A percentile compares a stretch with the other conserved stretches of the same genome.
Conservation (phyloP, 2,888 invertebrate species). For the Eupithecia exiguata region DNA sequence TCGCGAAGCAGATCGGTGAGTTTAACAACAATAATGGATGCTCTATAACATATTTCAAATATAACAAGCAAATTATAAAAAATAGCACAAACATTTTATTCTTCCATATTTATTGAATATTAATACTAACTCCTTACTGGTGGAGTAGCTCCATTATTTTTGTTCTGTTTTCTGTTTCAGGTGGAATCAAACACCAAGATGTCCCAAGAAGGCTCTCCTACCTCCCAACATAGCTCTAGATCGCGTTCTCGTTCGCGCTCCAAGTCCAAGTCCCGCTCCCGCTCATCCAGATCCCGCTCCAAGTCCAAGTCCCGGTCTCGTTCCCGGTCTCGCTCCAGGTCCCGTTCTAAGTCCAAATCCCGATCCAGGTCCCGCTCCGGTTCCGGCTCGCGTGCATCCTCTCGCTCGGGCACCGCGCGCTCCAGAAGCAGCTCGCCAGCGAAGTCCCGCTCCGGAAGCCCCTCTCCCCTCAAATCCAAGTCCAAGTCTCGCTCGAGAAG, state of each 20-base stretch:
- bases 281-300: slow-evolving; percentile 42
- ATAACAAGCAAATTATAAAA: too few species aligned
- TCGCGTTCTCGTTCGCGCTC: slow-evolving; percentile 44
- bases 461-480: neutral
- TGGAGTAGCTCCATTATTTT: neutral
- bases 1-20: slow-evolving; percentile 73
- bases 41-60: neutral
- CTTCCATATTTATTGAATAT: too few species aligned
- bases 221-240: slow-evolving; percentile 46
- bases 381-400: slow-evolving; percentile 29
- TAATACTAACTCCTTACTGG: too few species aligned
- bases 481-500: slow-evolving; percentile 26
- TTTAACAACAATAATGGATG: neutral
- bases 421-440: slow-evolving; percentile 48
- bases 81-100: too few species aligned
- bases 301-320: slow-evolving; percentile 45
- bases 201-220: slow-evolving; percentile 66
- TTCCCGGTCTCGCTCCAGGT: slow-evolving; percentile 18
- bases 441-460: slow-evolving; percentile 44
- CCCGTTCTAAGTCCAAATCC: slow-evolving; percentile 24
- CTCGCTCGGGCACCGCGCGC: slow-evolving; percentile 46
- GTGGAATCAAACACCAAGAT: slow-evolving; percentile 67
- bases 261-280: slow-evolving; percentile 45
- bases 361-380: slow-evolving; percentile 32
- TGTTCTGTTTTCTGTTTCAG: slow-evolving; percentile 44